A percentile compares a stretch with the other conserved stretches of the same genome.
These are phyloP conservation scores for Mungos mungo DNA, from an alignment of 2,113 vertebrate genomes.

Conservation along the genomic window DNA sequence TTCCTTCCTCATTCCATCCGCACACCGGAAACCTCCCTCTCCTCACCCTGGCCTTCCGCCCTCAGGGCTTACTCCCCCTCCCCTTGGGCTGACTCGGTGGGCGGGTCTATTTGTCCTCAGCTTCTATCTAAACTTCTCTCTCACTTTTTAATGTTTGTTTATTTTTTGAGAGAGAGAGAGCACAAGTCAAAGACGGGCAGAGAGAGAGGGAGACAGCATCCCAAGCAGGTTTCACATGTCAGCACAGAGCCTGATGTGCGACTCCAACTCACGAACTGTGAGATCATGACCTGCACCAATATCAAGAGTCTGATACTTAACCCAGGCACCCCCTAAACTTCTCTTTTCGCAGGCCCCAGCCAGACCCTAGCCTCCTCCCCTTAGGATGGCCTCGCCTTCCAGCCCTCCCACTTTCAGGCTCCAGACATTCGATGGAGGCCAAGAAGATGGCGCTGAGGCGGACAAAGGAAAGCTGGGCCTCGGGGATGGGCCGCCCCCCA, in stretches of 20 bases:
- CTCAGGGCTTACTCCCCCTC: not conserved
- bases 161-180: too few relatives aligned
- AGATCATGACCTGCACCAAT: too few relatives aligned
- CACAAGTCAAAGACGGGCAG: too few relatives aligned
- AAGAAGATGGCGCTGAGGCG: slow-evolving; percentile 58
- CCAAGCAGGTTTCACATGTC: too few relatives aligned
- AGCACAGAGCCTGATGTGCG: too few relatives aligned
- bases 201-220: too few relatives aligned
- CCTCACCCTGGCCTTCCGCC: not conserved
- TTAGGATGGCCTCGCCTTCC: slow-evolving; percentile 49
- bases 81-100: not conserved
- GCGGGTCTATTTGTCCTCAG: not conserved
- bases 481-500: slow-evolving; percentile 66
- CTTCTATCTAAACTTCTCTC: not conserved
- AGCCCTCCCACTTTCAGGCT: slow-evolving; percentile 63
- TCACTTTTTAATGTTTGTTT: too few relatives aligned
- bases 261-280: too few relatives aligned
- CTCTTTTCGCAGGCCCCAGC: not conserved
- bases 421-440: slow-evolving; percentile 77
- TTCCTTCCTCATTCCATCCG: not conserved
- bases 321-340: not conserved
- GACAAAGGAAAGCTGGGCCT: not conserved
- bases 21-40: too few relatives aligned
- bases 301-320: too few relatives aligned
- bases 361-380: not conserved